Evolutionary conservation across 2,797 vertebrate species (phyloP), one percentile per base, ranked within the genome.

Genomic region (Lutjanus campechanus): DNA sequence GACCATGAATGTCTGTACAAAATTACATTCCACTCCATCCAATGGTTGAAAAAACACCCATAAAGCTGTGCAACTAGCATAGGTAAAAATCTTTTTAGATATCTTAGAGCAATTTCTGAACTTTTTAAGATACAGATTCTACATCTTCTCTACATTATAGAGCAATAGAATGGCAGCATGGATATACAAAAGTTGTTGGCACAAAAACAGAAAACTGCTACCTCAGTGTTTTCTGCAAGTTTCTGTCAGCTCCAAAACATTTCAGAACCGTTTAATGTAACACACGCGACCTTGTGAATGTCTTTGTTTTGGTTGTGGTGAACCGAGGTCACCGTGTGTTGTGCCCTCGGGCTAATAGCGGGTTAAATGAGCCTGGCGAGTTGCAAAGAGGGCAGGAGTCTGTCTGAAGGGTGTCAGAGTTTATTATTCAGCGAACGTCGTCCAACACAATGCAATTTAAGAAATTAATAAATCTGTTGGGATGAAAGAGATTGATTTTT

Each of bases 291-390:
- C 86, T 75, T 78, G 93, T 89, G 91, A 92, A 72, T 76, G 86
- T 90, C 81, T 86, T 84, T 93, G 85, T 90, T 93, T 88, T 90
- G 86, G 73, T 88, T 90, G 80, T 51, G 76, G 76, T 67, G 75
- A 77, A 74, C 71, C 73, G 56, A 88, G 88, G 89, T 93, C 85
- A 82, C 73, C 59, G 49, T 61, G 56, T 82, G 79, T 69, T 79
- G 61, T 80, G 59, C 82, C 86, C 79, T 77, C 50, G 7, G 79
- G 85, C 86, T 87, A 85, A 86, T 71, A 61, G 74, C 6, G 12
- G 66, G 53, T 82, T 80, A 80, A 88, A 90, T 90, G 67, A 90
- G 74, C 62, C 73, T 22, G 79, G 72, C 13, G 22, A 77, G 78
- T 69, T 86, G 60, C 65, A 76, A 67, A 69, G 66, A 69, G 72